Conservation (phyloP, 2,888 invertebrate species). For the Rhodophaea formosa region DNA sequence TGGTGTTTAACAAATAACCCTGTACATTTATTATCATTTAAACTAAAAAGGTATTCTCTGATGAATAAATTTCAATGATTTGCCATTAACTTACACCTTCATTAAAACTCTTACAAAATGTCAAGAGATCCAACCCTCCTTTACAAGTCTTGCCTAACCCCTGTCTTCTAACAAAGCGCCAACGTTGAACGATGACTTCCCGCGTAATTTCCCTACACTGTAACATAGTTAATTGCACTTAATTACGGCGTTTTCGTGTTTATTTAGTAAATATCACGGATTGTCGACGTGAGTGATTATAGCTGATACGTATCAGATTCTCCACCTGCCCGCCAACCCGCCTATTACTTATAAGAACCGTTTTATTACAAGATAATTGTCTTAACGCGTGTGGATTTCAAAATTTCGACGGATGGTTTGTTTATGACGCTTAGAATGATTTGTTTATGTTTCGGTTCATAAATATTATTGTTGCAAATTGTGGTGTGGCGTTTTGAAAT, state of each 20-base stretch:
- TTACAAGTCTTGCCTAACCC: neutral
- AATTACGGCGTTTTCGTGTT: constrained; percentile 58
- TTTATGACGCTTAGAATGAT: neutral
- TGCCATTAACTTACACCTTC: no score
- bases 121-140: constrained; percentile 5
- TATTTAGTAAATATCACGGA: constrained; percentile 63
- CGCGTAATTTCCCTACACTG: constrained; percentile 30
- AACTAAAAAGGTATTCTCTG: no score
- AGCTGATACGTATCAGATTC: constrained; percentile 56
- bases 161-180: constrained; percentile 13
- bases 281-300: constrained; percentile 63
- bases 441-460: neutral
- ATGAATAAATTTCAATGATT: no score
- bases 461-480: no score
- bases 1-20: no score
- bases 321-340: constrained; percentile 63
- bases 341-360: constrained; percentile 58
- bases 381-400: constrained; percentile 60
- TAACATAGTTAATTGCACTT: constrained; percentile 48
- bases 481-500: neutral
- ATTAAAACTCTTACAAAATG: neutral
- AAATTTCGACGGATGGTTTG: neutral
- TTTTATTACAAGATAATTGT: constrained; percentile 69
- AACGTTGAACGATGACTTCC: constrained; percentile 17
- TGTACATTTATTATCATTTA: no score